A percentile compares a stretch with the other conserved stretches of the same genome.
These are phyloP conservation scores for Aegithalos caudatus DNA, from an alignment of 2,113 vertebrate genomes.

Conservation along the genomic window DNA sequence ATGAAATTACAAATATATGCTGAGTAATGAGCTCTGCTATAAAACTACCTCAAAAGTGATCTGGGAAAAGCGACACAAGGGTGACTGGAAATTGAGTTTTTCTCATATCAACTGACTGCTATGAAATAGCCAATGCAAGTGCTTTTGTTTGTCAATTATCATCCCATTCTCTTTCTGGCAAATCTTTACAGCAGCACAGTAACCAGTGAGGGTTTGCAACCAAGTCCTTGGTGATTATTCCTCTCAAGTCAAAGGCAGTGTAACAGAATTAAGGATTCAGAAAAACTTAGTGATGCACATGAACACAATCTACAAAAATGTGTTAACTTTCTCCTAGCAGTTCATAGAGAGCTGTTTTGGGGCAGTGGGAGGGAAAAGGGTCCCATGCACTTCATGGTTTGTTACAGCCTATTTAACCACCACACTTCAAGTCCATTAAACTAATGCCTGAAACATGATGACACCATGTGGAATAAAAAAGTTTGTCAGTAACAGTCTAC, in stretches of 20 bases:
- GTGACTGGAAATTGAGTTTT: background rate
- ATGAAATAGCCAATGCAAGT: background rate
- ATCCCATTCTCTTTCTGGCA: constrained; percentile 9
- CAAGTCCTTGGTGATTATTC: constrained; percentile 39
- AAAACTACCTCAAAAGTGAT: background rate
- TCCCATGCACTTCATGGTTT: background rate
- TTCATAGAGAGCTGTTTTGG: background rate
- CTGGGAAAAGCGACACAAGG: background rate
- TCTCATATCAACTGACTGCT: background rate
- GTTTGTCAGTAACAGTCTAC: constrained; percentile 29
- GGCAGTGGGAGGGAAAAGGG: background rate
- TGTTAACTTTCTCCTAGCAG: background rate
- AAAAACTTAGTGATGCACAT: background rate
- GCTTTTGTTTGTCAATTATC: background rate
- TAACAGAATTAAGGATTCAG: constrained; percentile 18
- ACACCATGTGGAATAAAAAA: constrained; percentile 16
- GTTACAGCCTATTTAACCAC: background rate
- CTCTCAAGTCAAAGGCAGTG: constrained; percentile 10
- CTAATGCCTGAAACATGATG: background rate
- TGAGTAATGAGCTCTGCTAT: background rate
- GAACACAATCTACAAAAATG: background rate
- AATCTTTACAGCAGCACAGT: background rate
- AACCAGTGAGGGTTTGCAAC: background rate
- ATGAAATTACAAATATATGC: background rate
- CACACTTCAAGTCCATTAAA: background rate